phyloP scores from a whole-genome alignment of 2,113 vertebrate species.

The Entomyzon cyanotis region DNA sequence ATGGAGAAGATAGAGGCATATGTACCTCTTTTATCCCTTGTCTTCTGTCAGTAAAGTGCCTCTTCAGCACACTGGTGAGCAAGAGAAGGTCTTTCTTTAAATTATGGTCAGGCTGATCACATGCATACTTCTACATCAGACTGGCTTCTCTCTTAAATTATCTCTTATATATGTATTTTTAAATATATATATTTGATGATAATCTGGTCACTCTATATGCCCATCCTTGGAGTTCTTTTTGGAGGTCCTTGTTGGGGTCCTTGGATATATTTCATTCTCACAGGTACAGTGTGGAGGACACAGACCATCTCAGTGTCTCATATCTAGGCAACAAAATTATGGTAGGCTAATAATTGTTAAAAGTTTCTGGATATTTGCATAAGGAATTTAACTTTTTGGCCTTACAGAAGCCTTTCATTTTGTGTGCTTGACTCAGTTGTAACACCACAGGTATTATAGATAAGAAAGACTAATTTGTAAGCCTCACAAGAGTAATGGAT shows the following conservation, averaged over 20 bases:
- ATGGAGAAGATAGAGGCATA: neutral
- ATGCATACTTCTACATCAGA: neutral
- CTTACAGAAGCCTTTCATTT: neutral
- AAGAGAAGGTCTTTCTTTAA: neutral
- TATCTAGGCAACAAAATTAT: neutral
- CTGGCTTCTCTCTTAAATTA: neutral
- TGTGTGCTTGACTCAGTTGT: neutral
- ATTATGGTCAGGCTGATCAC: neutral
- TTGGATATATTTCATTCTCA: neutral
- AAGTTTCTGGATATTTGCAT: neutral
- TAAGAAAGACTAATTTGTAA: neutral
- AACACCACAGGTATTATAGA: neutral
- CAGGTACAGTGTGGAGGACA: neutral
- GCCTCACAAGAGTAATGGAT: neutral
- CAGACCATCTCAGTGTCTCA: neutral
- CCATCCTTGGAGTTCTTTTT: neutral
- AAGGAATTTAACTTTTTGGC: neutral
- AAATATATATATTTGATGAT: neutral
- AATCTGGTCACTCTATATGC: neutral
- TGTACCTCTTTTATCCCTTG: accelerated
- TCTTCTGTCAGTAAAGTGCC: neutral
- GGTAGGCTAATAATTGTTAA: neutral
- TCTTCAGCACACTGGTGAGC: neutral
- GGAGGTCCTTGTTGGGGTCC: neutral
- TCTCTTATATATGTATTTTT: neutral